Conservation (phyloP, 2,888 invertebrate genomes). For the Koerneria pararmatus region DNA sequence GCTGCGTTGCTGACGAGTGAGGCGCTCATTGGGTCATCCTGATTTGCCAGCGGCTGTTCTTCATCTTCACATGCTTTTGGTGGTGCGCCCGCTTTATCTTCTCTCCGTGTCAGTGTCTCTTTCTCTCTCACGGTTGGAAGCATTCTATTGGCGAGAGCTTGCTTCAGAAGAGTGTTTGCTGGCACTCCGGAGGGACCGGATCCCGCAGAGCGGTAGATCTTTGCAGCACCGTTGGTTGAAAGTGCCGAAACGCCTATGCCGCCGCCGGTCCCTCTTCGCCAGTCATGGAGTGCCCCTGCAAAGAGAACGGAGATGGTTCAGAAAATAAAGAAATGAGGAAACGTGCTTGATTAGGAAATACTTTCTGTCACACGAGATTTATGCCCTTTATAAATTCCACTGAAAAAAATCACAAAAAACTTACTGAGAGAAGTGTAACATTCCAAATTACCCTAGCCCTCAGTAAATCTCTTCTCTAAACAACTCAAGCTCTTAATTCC, state of each 20-base stretch:
- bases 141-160: conserved; percentile 53
- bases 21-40: conserved; percentile 44
- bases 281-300: conserved; percentile 22
- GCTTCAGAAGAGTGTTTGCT: conserved; percentile 48
- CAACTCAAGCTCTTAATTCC: no score
- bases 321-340: not conserved
- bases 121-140: not conserved
- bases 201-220: conserved; percentile 18
- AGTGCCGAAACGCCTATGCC: not conserved
- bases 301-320: not conserved
- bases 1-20: conserved; percentile 51
- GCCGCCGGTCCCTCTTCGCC: conserved; percentile 11
- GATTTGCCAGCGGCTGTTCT: conserved; percentile 21
- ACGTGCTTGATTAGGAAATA: not conserved
- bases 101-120: not conserved
- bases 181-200: no score
- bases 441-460: no score
- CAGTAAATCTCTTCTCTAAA: no score
- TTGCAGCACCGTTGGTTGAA: conserved; percentile 25
- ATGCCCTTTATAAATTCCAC: no score
- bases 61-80: conserved; percentile 20
- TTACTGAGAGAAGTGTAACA: no score
- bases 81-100: conserved; percentile 23
- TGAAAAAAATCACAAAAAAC: no score
- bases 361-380: no score